A percentile compares a stretch with the other conserved stretches of the same genome.
Conservation (phyloP, 2,888 invertebrate genomes). For the Geotrupes spiniger region DNA sequence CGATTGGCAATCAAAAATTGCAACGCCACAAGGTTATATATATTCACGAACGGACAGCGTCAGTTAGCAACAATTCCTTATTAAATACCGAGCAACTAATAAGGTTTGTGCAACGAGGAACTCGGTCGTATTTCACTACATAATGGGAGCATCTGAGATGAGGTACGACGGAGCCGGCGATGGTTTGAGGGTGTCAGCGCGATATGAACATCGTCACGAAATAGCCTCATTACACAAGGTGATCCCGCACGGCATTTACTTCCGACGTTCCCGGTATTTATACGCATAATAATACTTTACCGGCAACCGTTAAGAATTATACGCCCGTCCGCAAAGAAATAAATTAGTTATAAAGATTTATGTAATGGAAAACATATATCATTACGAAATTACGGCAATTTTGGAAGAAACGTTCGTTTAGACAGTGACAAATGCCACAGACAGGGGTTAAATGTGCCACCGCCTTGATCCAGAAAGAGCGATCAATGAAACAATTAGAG, state of each 20-base stretch:
- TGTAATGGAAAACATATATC: constrained; percentile 50
- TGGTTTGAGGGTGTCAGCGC: constrained; percentile 20
- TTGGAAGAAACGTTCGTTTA: constrained; percentile 38
- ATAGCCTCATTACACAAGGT: constrained; percentile 43
- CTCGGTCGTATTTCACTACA: constrained; percentile 26
- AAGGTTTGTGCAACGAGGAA: constrained; percentile 37
- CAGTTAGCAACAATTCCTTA: constrained; percentile 52
- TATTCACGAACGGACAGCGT: too few species aligned
- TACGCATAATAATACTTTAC: constrained; percentile 62
- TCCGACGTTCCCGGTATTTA: constrained; percentile 65
- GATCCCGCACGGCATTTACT: constrained; percentile 56
- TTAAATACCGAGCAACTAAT: constrained; percentile 49
- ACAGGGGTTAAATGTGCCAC: constrained; percentile 18
- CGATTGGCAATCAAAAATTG: too few species aligned
- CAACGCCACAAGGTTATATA: too few species aligned
- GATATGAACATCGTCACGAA: constrained; percentile 40
- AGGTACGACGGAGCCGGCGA: constrained; percentile 23
- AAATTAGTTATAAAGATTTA: constrained; percentile 49
- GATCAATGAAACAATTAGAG: constrained; percentile 47
- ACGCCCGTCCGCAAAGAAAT: constrained; percentile 43
- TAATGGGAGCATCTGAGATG: constrained; percentile 29
- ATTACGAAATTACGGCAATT: constrained; percentile 49
- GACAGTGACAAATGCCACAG: constrained; percentile 20
- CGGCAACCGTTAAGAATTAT: constrained; percentile 36
- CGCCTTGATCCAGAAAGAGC: constrained; percentile 45